Conservation (phyloP, 2,113 vertebrate genomes). For the Conger conger region DNA sequence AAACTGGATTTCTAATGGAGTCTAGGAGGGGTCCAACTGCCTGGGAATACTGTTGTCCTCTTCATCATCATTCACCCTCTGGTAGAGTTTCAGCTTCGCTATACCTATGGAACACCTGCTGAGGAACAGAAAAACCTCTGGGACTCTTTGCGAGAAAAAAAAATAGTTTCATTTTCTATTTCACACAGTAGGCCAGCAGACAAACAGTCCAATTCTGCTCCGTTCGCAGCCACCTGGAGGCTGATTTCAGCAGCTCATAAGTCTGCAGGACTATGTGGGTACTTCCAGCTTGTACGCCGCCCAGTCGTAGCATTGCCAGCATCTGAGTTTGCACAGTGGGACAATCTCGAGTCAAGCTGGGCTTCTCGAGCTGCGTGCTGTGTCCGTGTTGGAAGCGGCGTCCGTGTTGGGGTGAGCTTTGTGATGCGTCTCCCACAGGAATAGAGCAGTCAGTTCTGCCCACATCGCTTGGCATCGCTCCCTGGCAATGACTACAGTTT, state of each 20-base stretch:
- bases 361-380: not conserved
- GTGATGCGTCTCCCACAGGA: not conserved
- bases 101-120: not conserved
- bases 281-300: not conserved
- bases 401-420: not conserved
- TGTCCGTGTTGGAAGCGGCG: not conserved
- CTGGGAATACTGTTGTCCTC: not conserved
- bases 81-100: not conserved
- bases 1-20: not conserved
- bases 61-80: not conserved
- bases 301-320: not conserved
- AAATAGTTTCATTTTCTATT: not conserved
- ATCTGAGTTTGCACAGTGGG: not conserved
- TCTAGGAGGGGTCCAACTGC: not conserved
- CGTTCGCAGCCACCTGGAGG: not conserved
- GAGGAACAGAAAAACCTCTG: not conserved
- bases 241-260: not conserved
- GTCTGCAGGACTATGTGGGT: not conserved
- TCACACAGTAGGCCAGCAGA: not conserved
- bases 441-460: not conserved
- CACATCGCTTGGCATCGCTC: not conserved
- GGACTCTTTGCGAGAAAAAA: not conserved
- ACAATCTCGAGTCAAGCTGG: not conserved
- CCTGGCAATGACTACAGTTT: not conserved
- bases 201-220: not conserved